These are phyloP conservation scores for Metopolophium dirhodum DNA, from an alignment of 1,140 invertebrate genomes.

Conservation along the genomic window DNA sequence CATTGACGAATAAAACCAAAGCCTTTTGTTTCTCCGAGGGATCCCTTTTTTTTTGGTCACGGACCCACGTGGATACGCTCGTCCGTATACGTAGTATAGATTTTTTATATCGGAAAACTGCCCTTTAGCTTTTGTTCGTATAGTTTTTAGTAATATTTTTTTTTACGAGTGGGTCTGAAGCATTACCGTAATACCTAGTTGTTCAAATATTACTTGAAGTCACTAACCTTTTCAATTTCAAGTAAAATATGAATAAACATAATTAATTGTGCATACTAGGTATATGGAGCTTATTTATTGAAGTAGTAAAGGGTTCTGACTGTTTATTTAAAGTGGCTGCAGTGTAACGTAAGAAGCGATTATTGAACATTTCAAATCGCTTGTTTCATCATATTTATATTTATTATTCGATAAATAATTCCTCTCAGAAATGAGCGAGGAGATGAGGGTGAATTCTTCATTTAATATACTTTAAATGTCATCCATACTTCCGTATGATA, in stretches of 20 bases:
- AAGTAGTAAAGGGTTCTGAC: not conserved
- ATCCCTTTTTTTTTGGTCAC: constrained; percentile 24
- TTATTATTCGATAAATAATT: constrained; percentile 12
- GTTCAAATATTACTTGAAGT: not conserved
- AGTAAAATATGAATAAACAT: not conserved
- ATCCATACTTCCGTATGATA: not conserved
- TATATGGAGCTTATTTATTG: not conserved
- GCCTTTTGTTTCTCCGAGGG: constrained; percentile 50
- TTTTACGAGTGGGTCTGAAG: not conserved
- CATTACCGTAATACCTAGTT: not conserved
- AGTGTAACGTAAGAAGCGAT: not conserved
- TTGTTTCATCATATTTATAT: constrained; percentile 1
- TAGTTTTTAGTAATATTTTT: not conserved
- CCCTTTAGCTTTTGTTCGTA: not conserved
- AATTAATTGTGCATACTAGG: not conserved
- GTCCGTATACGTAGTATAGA: not conserved
- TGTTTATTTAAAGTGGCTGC: not conserved
- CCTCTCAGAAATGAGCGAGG: not conserved
- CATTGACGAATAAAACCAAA: constrained; percentile 47
- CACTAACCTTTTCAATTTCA: not conserved
- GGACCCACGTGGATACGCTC: constrained; percentile 12
- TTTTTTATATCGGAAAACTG: constrained; percentile 19
- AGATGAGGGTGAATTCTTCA: not conserved
- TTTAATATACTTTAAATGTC: not conserved
- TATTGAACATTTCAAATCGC: not conserved